Evolutionary conservation across 1,140 invertebrate species (phyloP), one percentile per base, ranked within the genome.

Genomic region (Drosophila ambigua): DNA sequence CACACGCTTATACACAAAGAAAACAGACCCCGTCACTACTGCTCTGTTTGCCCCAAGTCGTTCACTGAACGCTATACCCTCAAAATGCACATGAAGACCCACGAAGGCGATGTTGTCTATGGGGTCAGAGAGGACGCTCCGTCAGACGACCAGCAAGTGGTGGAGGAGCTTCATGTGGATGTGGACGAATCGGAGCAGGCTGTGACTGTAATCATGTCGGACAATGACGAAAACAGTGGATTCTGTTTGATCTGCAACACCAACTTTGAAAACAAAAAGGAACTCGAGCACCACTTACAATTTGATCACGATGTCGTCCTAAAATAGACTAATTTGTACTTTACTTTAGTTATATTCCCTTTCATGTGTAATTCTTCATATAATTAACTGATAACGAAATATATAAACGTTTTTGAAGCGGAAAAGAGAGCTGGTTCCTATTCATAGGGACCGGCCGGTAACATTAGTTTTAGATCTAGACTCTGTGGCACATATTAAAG

Each of bases 51-150:
- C 48, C 78, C 85, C 5, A 91, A 91, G 44, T 91, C 90, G 0
- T 91, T 91, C 5, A 91, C 90, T 0, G 90, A 91, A 52, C 80
- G 87, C 23, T 91, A 91, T 45, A 91, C 90, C n/a, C 76, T 91
- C 1, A 91, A 91, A 55, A 89, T 91, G 87, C 90, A 91, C 53
- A 82, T 91, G 78, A 91, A 85, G 48, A 91, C 90, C 0, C 90
- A 91, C 24, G 83, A 89, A 5, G 83, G 67, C 0, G 83, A 87
- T 23, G 75, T 88, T 2, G 79, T 88, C 0, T 87, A 88, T 16
- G 83, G 83, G 0, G 83, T 88, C 0, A 43, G 75, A 2, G 84
- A 88, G 28, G 83, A 88, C 6, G 64, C 71, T 0, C 79, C 83
- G 0, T 46, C 64, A 3, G 83, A 88, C 28, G 83, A 89, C 39